phyloP scores from a whole-genome alignment of 1,140 invertebrate species.

The Tyrophagus putrescentiae region DNA sequence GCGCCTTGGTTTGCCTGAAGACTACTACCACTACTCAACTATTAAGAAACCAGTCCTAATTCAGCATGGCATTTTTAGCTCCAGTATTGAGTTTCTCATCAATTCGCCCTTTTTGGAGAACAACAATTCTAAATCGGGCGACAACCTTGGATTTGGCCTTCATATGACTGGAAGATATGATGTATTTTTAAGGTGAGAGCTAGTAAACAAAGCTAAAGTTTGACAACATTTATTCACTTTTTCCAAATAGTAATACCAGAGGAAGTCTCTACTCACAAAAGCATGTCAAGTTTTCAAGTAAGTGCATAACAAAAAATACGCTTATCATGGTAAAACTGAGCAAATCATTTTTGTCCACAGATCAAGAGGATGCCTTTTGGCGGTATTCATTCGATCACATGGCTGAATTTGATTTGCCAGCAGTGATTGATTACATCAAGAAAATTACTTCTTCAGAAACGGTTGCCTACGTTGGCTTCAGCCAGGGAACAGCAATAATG shows the following conservation, averaged over 20 bases:
- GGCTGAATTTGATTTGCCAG: slow-evolving; percentile 36
- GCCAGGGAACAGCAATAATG: slow-evolving; percentile 38
- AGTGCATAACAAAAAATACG: no score
- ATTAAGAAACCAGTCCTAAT: slow-evolving; percentile 42
- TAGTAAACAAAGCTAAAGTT: no score
- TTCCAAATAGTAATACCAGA: no score
- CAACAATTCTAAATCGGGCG: not conserved
- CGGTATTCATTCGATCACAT: slow-evolving; percentile 34
- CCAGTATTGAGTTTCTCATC: slow-evolving; percentile 57
- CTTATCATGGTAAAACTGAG: no score
- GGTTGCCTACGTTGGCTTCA: slow-evolving; percentile 42
- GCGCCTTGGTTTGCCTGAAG: no score
- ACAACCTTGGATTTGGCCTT: slow-evolving; percentile 24
- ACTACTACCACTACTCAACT: no score
- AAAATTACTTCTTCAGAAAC: slow-evolving; percentile 34
- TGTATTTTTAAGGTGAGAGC: slow-evolving; percentile 32
- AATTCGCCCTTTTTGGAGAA: slow-evolving; percentile 39
- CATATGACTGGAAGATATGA: slow-evolving; percentile 38
- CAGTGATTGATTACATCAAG: slow-evolving; percentile 36
- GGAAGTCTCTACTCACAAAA: no score
- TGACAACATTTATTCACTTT: no score
- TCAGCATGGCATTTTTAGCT: slow-evolving; percentile 59
- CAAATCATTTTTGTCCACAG: no score
- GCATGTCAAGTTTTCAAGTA: no score
- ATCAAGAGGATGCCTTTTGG: no score